Evolutionary conservation across 2,888 invertebrate species (phyloP), one percentile per base, ranked within the genome.

Genomic region (Entomobrya multifasciata): DNA sequence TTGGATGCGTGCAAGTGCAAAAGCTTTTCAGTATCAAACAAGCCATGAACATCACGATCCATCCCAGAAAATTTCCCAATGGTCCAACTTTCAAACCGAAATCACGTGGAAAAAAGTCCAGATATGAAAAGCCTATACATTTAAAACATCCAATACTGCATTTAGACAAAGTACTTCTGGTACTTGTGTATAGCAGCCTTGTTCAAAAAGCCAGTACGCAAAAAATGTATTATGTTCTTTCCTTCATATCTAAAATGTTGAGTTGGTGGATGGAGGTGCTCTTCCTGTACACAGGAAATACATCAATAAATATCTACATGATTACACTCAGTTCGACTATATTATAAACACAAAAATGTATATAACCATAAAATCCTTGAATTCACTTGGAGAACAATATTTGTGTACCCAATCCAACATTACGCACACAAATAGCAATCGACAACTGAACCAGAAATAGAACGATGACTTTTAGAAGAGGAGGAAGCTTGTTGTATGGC

Each of bases 1-100:
- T 3, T 49, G 17, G 3, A 30, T 11, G 36, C 13, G 17, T 17
- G 0, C 49, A 27, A 17, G 17, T 52, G 22, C 25, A 72, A 47
- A 77, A 36, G 36, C 60, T 25, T 44, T 77, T 30, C 60, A 25
- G 44, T 44, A 60, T 44, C 27, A 77, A 22, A 44, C 57, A 44
- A 60, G 27, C 52, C 65, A 65, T 65, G 79, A 76, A 47, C 62
- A 74, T 49, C 65, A 65, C 49, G 79, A 76, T 47, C 62, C 76
- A 52, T 65, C 20, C 5, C 27, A 47, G 49, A 30, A 74, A 70
- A 82, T 83, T 83, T 83, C 83, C 83, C 83, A 83, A 20, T 76
- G 83, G 83, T 49, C 30, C 72, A 82, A 82, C 76, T 82, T 82
- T 82, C 57, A 57, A 74, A 47, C 60, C 27, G 72, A 76, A 62